A percentile compares a stretch with the other conserved stretches of the same genome.
phyloP scores from a whole-genome alignment of 2,113 vertebrate species.

The Alaudala cheleensis region DNA sequence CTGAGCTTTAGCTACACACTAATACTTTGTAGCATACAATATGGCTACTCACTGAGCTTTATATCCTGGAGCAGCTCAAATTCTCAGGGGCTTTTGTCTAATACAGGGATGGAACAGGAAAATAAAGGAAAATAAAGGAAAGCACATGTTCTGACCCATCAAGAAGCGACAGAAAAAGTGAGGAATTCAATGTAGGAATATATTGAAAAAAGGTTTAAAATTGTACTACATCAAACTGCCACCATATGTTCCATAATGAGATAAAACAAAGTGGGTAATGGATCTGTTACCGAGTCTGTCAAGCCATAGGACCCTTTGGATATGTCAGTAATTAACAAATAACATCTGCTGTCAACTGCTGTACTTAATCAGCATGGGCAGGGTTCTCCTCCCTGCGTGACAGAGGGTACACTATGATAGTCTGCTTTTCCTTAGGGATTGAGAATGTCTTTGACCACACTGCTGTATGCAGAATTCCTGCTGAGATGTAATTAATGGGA shows the following conservation, averaged over 20 bases:
- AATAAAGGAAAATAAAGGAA: neutral
- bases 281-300: neutral
- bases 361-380: neutral
- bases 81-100: conserved; percentile 3
- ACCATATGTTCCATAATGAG: conserved; percentile 8
- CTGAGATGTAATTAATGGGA: conserved; percentile 19
- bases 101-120: neutral
- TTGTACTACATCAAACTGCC: neutral
- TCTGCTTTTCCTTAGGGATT: neutral
- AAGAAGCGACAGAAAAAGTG: neutral
- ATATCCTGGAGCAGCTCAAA: neutral
- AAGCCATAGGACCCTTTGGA: conserved; percentile 28
- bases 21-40: neutral
- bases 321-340: conserved; percentile 56
- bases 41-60: neutral
- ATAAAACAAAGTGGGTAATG: conserved; percentile 1
- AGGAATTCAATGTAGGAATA: neutral
- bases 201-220: neutral
- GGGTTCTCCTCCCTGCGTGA: neutral
- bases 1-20: neutral
- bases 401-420: neutral
- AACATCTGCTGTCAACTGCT: conserved; percentile 50
- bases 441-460: neutral
- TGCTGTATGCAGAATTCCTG: neutral
- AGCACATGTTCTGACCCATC: neutral